phyloP scores from a whole-genome alignment of 35 echinoderm and acorn worm species.

The Acanthaster planci region DNA sequence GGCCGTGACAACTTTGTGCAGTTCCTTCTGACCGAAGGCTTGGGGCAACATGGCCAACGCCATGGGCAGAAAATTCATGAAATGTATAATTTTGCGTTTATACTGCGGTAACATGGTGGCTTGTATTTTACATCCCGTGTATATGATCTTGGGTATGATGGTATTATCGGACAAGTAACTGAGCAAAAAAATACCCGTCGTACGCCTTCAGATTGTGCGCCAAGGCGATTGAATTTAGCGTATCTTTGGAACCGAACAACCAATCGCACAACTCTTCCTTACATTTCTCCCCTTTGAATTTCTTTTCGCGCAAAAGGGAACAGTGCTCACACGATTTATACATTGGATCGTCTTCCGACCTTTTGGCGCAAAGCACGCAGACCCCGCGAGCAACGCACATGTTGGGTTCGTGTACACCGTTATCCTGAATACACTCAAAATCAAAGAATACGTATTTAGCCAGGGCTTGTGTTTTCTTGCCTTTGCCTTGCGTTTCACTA shows the following conservation, averaged over 20 bases:
- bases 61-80: conserved; percentile 77
- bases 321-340: conserved; percentile 30
- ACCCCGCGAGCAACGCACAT: conserved; percentile 57
- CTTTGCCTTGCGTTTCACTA: not conserved
- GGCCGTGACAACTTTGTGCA: conserved; percentile 52
- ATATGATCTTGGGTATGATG: conserved; percentile 61
- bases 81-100: conserved; percentile 58
- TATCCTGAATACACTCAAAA: conserved; percentile 67
- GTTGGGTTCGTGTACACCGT: conserved; percentile 47
- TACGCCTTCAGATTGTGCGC: conserved; percentile 81
- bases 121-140: conserved; percentile 65
- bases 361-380: conserved; percentile 29
- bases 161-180: conserved; percentile 29
- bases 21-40: conserved; percentile 60
- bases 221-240: conserved; percentile 36
- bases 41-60: conserved; percentile 50
- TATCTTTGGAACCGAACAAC: conserved; percentile 32
- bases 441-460: conserved; percentile 76
- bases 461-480: not conserved
- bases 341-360: not conserved
- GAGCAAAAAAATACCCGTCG: conserved; percentile 69
- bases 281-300: conserved; percentile 54
- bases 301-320: conserved; percentile 14
- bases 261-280: conserved; percentile 54
- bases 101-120: conserved; percentile 19